A percentile compares a stretch with the other conserved stretches of the same genome.
phyloP scores from a whole-genome alignment of 2,113 vertebrate species.

The Caretta caretta region DNA sequence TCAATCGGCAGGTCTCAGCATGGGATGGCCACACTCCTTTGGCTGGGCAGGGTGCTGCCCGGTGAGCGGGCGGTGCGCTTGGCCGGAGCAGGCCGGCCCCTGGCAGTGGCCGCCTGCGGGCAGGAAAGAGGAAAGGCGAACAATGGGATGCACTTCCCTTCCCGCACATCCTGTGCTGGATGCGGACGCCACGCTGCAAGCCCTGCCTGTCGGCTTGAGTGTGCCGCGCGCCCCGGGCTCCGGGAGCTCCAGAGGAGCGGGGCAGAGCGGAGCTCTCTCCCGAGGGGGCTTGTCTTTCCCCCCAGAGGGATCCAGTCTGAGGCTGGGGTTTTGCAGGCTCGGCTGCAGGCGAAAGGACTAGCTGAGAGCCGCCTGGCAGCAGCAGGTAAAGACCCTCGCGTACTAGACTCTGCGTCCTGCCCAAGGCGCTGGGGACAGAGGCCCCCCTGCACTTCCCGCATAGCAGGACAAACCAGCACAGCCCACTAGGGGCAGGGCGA shows the following conservation, averaged over 20 bases:
- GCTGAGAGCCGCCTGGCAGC: neutral
- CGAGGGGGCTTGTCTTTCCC: too few species aligned
- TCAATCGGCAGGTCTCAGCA: neutral
- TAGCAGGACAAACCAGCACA: neutral
- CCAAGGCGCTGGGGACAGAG: neutral
- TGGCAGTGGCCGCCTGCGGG: neutral
- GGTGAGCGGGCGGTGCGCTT: too few species aligned
- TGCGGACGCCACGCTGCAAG: fast-evolving
- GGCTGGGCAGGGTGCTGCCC: too few species aligned
- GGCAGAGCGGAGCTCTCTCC: neutral
- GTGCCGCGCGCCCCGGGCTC: fast-evolving
- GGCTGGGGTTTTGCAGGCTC: neutral
- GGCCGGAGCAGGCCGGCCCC: neutral
- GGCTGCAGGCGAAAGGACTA: neutral
- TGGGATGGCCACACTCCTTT: too few species aligned
- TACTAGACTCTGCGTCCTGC: neutral
- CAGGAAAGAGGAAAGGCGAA: constrained; percentile 26
- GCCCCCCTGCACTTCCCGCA: too few species aligned
- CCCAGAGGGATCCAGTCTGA: neutral
- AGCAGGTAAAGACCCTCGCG: neutral
- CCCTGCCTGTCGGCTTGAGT: neutral
- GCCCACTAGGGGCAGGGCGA: too few species aligned
- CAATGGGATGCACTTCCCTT: constrained; percentile 21
- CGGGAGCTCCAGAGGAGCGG: neutral
- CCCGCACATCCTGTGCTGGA: neutral